phyloP scores from a whole-genome alignment of 1,140 invertebrate species.

The Sesamia nonagrioides region DNA sequence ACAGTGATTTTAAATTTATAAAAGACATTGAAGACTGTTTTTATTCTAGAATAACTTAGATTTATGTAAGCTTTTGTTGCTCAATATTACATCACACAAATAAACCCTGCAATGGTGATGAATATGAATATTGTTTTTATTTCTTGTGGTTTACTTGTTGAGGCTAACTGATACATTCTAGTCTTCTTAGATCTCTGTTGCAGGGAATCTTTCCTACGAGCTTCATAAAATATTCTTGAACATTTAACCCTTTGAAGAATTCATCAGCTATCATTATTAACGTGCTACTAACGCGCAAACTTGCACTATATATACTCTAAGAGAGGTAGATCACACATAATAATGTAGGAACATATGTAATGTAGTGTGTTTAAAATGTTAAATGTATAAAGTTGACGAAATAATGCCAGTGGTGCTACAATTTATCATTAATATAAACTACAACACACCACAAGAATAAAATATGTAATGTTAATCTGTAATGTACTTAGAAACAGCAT shows the following conservation, averaged over 20 bases:
- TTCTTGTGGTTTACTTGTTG: slow-evolving; percentile 45
- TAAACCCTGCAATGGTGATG: slow-evolving; percentile 61
- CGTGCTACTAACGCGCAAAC: slow-evolving; percentile 54
- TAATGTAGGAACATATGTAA: slow-evolving; percentile 25
- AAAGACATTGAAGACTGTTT: slow-evolving; percentile 64
- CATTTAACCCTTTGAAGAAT: slow-evolving; percentile 41
- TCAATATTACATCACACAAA: slow-evolving; percentile 64
- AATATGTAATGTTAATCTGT: slow-evolving; percentile 48
- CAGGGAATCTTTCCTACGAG: slow-evolving; percentile 53
- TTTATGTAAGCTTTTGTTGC: slow-evolving; percentile 62
- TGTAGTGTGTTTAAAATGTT: slow-evolving; percentile 33
- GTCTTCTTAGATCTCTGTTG: slow-evolving; percentile 67
- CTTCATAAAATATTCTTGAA: slow-evolving; percentile 49
- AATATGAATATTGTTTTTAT: slow-evolving; percentile 49
- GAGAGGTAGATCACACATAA: slow-evolving; percentile 31
- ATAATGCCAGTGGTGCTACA: slow-evolving; percentile 53
- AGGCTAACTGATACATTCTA: slow-evolving; percentile 66
- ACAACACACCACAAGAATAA: slow-evolving; percentile 46
- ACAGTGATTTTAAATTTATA: slow-evolving; percentile 52
- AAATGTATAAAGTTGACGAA: slow-evolving; percentile 32
- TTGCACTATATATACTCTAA: slow-evolving; percentile 48
- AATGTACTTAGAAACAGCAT: slow-evolving; percentile 56
- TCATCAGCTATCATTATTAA: slow-evolving; percentile 63
- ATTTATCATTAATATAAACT: slow-evolving; percentile 43
- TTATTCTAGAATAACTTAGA: slow-evolving; percentile 57